phyloP scores from a whole-genome alignment of 2,797 vertebrate genomes.

The Pseudotriccus pelzelni region DNA sequence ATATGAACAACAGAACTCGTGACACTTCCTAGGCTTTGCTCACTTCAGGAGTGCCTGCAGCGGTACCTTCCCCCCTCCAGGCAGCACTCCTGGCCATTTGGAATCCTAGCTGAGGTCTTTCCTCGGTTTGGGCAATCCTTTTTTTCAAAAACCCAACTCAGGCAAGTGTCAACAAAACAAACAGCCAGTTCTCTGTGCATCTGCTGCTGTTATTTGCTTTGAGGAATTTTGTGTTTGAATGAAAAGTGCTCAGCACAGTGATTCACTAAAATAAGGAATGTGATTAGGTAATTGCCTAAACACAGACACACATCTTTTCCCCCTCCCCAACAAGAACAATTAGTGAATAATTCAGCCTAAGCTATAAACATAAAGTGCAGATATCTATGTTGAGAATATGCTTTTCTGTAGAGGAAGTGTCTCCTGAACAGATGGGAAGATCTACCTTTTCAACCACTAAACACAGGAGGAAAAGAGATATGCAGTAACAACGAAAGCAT shows the following conservation, averaged over 20 bases:
- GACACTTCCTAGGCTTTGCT: background rate
- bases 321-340: background rate
- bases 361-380: background rate
- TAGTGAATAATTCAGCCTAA: background rate
- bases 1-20: background rate
- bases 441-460: background rate
- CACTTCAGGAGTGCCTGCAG: background rate
- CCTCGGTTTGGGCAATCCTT: background rate
- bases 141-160: background rate
- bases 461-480: background rate
- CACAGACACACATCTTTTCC: rapidly evolving
- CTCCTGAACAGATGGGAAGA: slow-evolving; percentile 10
- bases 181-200: background rate
- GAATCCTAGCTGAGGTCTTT: background rate
- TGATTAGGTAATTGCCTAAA: background rate
- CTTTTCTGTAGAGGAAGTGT: background rate
- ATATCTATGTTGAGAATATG: background rate
- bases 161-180: background rate
- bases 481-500: background rate
- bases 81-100: background rate
- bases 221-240: background rate
- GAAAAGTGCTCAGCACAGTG: background rate
- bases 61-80: background rate
- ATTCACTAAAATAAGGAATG: background rate
- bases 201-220: background rate